Evolutionary conservation across 2,888 invertebrate genomes (phyloP).

Genomic region (Hyles lineata): DNA sequence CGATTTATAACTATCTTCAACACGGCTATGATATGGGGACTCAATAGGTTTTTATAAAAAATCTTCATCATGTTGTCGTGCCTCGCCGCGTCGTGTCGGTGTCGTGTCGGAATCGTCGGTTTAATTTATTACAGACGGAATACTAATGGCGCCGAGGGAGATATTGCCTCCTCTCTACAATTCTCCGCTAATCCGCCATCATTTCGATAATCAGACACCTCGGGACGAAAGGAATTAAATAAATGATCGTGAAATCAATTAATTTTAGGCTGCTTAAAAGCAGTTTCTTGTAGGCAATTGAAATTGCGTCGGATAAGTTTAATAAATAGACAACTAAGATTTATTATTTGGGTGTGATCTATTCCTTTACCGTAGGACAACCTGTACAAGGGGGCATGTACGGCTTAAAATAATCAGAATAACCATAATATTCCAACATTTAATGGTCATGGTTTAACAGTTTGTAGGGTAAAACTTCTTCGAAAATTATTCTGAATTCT

Average conservation of each 20-base stretch:
- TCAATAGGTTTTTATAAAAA: too few relatives aligned
- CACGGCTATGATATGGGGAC: too few relatives aligned
- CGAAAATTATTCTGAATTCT: too few relatives aligned
- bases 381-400: too few relatives aligned
- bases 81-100: neutral
- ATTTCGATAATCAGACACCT: slow-evolving; percentile 35
- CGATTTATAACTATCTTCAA: too few relatives aligned
- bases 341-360: neutral
- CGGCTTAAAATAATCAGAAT: too few relatives aligned
- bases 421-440: too few relatives aligned
- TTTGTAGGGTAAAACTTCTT: too few relatives aligned
- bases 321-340: neutral
- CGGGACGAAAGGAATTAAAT: slow-evolving; percentile 27
- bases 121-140: neutral
- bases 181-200: slow-evolving; percentile 33
- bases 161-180: slow-evolving; percentile 28
- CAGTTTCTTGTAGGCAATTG: neutral
- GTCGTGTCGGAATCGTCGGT: too few relatives aligned
- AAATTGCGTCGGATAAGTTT: neutral
- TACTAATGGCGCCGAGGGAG: slow-evolving; percentile 16
- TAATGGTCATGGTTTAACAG: too few relatives aligned
- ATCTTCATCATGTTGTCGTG: too few relatives aligned
- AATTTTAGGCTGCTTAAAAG: slow-evolving; percentile 3
- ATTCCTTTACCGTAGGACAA: too few relatives aligned
- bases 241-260: slow-evolving; percentile 29